A percentile compares a stretch with the other conserved stretches of the same genome.
Evolutionary conservation across 64 coral and sea anemone species (phyloP).

Genomic region (Stichodactyla helianthus): DNA sequence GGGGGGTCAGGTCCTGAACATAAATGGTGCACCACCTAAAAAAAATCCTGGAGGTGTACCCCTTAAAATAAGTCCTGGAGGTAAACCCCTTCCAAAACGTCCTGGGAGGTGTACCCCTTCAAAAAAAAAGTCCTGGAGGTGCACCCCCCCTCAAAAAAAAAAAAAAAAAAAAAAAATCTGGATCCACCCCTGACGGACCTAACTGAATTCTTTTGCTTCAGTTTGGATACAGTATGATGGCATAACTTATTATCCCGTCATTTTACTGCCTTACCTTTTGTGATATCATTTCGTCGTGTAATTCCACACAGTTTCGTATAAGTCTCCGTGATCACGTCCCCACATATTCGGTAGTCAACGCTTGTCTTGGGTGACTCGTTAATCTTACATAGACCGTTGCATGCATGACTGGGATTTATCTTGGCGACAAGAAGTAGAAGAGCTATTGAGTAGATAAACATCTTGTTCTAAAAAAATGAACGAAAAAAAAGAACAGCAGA

Average conservation of each 20-base stretch:
- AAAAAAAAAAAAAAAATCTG: too few species aligned
- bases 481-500: background rate
- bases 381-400: background rate
- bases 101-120: too few species aligned
- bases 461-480: background rate
- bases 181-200: background rate
- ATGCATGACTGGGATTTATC: background rate
- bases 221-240: background rate
- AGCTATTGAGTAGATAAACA: background rate
- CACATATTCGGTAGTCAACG: background rate
- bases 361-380: background rate
- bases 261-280: background rate
- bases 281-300: background rate
- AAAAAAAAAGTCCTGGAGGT: too few species aligned
- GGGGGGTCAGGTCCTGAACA: too few species aligned
- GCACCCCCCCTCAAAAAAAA: too few species aligned
- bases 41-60: too few species aligned
- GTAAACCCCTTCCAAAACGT: too few species aligned
- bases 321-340: background rate
- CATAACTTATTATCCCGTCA: too few species aligned
- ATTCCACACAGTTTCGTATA: background rate
- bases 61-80: too few species aligned
- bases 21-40: too few species aligned
- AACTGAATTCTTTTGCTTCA: background rate
- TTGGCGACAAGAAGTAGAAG: background rate